These are phyloP conservation scores for Dipodomys spectabilis DNA, from an alignment of 2,113 vertebrate genomes.

Conservation along the genomic window DNA sequence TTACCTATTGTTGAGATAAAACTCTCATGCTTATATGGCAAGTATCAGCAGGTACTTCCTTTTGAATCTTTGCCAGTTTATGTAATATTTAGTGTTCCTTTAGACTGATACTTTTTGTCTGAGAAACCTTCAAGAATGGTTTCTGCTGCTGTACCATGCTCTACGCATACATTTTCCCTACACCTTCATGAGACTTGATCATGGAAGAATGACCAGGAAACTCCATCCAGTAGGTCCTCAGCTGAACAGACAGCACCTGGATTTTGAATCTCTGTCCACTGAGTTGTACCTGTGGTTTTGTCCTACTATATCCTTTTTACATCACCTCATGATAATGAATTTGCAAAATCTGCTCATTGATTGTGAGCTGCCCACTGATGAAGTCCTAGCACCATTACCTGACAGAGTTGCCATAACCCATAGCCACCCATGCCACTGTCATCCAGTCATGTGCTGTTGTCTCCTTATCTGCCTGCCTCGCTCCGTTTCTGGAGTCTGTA, in stretches of 20 bases:
- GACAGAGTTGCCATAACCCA: background rate
- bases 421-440: background rate
- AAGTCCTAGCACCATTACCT: slow-evolving; percentile 22
- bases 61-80: slow-evolving; percentile 51
- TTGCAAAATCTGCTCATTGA: background rate
- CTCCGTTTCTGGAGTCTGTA: background rate
- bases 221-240: background rate
- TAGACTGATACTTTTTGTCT: slow-evolving; percentile 51
- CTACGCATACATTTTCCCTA: background rate
- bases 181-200: background rate
- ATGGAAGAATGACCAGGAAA: background rate
- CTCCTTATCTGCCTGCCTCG: background rate
- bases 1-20: slow-evolving; percentile 61
- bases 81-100: slow-evolving; percentile 5
- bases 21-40: slow-evolving; percentile 35
- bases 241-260: background rate
- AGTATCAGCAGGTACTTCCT: slow-evolving; percentile 16
- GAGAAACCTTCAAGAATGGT: slow-evolving; percentile 33
- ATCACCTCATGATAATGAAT: background rate
- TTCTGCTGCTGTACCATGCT: background rate
- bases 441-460: background rate
- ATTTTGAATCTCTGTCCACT: background rate
- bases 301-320: background rate
- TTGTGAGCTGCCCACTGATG: background rate
- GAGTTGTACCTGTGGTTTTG: background rate